These are phyloP conservation scores for Eufriesea mexicana DNA, from an alignment of 1,140 invertebrate species.

Conservation along the genomic window DNA sequence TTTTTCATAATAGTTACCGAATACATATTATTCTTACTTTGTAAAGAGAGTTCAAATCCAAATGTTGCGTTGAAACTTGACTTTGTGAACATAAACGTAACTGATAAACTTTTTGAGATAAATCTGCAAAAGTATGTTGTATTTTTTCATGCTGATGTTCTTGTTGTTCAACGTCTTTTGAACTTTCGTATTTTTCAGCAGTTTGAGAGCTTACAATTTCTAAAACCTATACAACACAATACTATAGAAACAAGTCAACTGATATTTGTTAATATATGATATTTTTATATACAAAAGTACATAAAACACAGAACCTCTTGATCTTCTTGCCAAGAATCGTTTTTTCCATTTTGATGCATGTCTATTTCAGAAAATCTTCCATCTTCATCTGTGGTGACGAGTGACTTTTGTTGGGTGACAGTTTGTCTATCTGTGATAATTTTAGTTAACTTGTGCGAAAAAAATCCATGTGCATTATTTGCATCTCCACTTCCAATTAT, in stretches of 20 bases:
- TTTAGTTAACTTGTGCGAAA: constrained; percentile 77
- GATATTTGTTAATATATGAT: constrained; percentile 12
- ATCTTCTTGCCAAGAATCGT: constrained; percentile 82
- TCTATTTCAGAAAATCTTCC: constrained; percentile 67
- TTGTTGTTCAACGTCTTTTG: constrained; percentile 53
- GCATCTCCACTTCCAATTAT: constrained; percentile 56
- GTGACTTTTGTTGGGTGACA: constrained; percentile 54
- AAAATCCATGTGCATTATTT: constrained; percentile 51
- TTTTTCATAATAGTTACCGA: neutral
- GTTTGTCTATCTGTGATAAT: constrained; percentile 77
- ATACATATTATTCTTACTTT: constrained; percentile 61
- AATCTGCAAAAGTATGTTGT: constrained; percentile 82
- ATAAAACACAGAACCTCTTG: constrained; percentile 79
- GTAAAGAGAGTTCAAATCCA: constrained; percentile 38
- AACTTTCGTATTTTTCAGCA: constrained; percentile 48
- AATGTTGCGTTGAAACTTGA: constrained; percentile 62
- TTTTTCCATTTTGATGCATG: constrained; percentile 75
- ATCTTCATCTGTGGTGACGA: constrained; percentile 63
- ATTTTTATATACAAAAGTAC: neutral
- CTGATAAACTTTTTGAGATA: constrained; percentile 85
- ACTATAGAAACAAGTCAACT: constrained; percentile 3
- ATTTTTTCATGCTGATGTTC: constrained; percentile 56
- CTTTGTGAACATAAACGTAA: constrained; percentile 86
- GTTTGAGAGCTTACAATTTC: constrained; percentile 69
- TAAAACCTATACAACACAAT: constrained; percentile 64